These are phyloP conservation scores for Xerus rutilus DNA, from an alignment of 2,797 vertebrate species.

Conservation along the genomic window DNA sequence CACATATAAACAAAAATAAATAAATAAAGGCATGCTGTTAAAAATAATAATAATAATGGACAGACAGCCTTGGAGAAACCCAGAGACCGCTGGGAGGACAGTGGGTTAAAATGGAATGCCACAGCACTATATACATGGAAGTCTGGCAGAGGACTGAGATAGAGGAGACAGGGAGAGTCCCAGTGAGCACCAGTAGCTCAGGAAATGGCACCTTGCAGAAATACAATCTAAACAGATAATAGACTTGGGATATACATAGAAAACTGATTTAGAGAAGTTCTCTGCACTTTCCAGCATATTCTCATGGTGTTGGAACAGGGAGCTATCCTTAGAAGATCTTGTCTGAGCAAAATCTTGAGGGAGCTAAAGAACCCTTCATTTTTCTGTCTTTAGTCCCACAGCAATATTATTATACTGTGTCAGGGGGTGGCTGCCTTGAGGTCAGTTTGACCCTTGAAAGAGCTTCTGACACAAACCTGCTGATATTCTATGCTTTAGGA, in stretches of 20 bases:
- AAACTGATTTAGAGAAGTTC: background rate
- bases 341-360: background rate
- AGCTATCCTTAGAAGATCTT: background rate
- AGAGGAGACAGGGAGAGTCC: background rate
- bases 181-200: background rate
- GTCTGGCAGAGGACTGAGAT: background rate
- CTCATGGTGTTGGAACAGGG: background rate
- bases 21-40: no score
- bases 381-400: background rate
- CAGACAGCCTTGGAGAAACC: background rate
- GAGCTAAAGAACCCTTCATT: background rate
- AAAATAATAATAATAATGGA: no score
- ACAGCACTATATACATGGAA: background rate
- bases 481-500: background rate
- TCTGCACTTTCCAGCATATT: background rate
- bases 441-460: background rate
- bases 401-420: background rate
- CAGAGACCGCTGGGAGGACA: no score
- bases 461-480: background rate
- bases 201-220: background rate
- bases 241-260: background rate
- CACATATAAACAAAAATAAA: no score
- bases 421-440: background rate
- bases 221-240: background rate
- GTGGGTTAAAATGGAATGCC: background rate